Base-by-base conservation (phyloP, 2,888 invertebrate species). In the Eupeodes latifasciatus region DNA sequence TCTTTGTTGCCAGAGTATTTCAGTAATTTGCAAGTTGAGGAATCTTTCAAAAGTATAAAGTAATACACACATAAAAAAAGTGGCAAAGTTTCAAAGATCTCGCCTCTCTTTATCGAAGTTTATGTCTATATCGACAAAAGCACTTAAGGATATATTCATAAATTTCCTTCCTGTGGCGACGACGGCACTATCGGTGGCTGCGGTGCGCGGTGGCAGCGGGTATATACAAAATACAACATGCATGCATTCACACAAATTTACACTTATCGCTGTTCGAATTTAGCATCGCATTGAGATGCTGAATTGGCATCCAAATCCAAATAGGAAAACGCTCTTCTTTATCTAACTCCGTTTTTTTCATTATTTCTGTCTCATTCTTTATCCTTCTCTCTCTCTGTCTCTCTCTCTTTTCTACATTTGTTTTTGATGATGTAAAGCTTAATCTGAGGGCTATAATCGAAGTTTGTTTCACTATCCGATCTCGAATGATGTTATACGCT, bases 131-230 rank as follows among this genome's bases (percentile, higher is more conserved):
- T 81, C 85, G 85, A 78, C 62, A 81, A 85, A 85, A 85, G 85
- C 85, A 85, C 85, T 85, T 85, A 85, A 85, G 81, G 78, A 85
- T 67, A 81, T 78, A 75, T 85, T 81, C 85, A 81, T 85, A 85
- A 81, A 85, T 81, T 85, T 78, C 66, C 81, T 85, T 81, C 78
- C 77, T 67, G 74, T 62, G 51, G 53, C 49, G 67, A 11, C 12
- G 19, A 34, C 5, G 14, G n/a, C 34, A 14, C 2, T 27, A 27
- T 2, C 27, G 16, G 53, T 5, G 62, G 6, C 16, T 1, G 64
- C 11, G 12, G 12, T 6, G 47, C 12, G 16, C 57, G 27, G 27
- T 12, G 1, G 16, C 27, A 12, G 27, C 27, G 1, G 19, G 16
- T 16, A 4, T 40, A 9, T 27, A 27, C 27, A 19, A 6, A 19